Percentiles rank a stretch among this genome's conserved stretches.
Evolutionary conservation across 2,888 invertebrate species (phyloP).

Genomic region (Melikaiella ostensackeni): DNA sequence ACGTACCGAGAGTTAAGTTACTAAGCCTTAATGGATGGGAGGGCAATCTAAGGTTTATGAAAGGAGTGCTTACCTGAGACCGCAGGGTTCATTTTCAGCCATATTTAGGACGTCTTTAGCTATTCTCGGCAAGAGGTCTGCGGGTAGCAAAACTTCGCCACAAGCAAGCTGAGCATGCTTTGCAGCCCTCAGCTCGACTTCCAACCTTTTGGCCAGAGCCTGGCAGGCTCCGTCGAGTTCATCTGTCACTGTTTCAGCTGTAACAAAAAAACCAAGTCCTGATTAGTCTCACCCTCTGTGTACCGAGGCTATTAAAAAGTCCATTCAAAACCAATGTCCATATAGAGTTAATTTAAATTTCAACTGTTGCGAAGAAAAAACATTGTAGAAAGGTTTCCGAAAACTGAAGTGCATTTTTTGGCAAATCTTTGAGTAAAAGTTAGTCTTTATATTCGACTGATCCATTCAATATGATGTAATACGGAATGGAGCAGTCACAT

Average conservation of each 20-base stretch:
- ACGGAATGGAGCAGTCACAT: neutral
- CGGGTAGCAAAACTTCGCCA: slow-evolving; percentile 91
- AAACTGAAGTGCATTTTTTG: neutral
- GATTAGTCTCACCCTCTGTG: neutral
- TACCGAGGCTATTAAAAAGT: slow-evolving; percentile 1
- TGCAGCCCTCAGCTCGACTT: slow-evolving; percentile 88
- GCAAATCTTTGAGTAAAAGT: no score
- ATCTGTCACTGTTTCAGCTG: slow-evolving; percentile 76
- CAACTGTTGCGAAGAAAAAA: slow-evolving; percentile 20
- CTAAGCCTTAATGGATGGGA: neutral
- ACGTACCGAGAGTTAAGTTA: neutral
- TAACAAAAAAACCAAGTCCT: slow-evolving; percentile 51
- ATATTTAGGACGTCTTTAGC: slow-evolving; percentile 88
- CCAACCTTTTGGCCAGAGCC: slow-evolving; percentile 86
- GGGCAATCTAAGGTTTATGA: neutral
- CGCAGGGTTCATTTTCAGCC: slow-evolving; percentile 94
- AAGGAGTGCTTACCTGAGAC: slow-evolving; percentile 80
- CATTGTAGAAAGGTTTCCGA: neutral
- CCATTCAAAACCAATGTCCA: neutral
- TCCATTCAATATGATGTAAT: neutral
- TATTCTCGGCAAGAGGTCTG: slow-evolving; percentile 88
- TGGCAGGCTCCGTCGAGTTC: slow-evolving; percentile 81
- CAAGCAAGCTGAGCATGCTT: slow-evolving; percentile 89
- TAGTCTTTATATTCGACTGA: neutral
- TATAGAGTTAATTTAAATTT: neutral